Percentiles rank a stretch among this genome's conserved stretches.
Evolutionary conservation across 1,140 invertebrate genomes (phyloP).

Genomic region (Babylonia areolata): DNA sequence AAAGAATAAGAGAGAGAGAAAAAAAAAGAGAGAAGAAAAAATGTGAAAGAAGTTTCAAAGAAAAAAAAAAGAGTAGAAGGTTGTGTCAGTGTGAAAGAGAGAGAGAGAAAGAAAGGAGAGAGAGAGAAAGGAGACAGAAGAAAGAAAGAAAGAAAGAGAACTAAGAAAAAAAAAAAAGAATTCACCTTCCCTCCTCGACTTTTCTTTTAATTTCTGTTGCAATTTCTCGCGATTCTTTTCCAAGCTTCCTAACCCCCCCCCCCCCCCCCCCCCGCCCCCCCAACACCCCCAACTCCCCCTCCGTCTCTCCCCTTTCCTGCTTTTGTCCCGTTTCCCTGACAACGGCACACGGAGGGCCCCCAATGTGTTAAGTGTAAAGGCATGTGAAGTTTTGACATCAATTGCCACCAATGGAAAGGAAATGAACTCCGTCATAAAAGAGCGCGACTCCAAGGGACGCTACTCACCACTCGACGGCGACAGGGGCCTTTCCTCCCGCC

Average conservation of each 20-base stretch:
- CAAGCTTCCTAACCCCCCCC: background rate
- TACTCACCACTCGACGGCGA: slow-evolving; percentile 34
- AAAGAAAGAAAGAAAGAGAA: background rate
- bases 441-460: slow-evolving; percentile 33
- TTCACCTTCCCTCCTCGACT: background rate
- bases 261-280: too few relatives aligned
- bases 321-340: slow-evolving; percentile 46
- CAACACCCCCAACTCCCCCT: too few relatives aligned
- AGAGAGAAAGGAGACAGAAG: background rate
- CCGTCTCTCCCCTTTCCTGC: background rate
- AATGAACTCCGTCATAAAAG: slow-evolving; percentile 51
- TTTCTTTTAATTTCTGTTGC: slow-evolving; percentile 49
- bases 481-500: slow-evolving; percentile 24
- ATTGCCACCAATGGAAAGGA: slow-evolving; percentile 51
- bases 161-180: background rate
- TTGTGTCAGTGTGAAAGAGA: background rate
- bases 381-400: slow-evolving; percentile 52
- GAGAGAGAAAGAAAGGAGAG: background rate
- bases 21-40: background rate
- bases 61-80: background rate
- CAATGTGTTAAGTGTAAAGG: slow-evolving; percentile 48
- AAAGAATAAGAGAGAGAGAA: background rate
- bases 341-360: slow-evolving; percentile 42
- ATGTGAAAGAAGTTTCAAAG: background rate
- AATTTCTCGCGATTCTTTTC: slow-evolving; percentile 36